Evolutionary conservation across 2,888 invertebrate genomes (phyloP), one percentile per base, ranked within the genome.

Genomic region (Rhodophaea formosa): DNA sequence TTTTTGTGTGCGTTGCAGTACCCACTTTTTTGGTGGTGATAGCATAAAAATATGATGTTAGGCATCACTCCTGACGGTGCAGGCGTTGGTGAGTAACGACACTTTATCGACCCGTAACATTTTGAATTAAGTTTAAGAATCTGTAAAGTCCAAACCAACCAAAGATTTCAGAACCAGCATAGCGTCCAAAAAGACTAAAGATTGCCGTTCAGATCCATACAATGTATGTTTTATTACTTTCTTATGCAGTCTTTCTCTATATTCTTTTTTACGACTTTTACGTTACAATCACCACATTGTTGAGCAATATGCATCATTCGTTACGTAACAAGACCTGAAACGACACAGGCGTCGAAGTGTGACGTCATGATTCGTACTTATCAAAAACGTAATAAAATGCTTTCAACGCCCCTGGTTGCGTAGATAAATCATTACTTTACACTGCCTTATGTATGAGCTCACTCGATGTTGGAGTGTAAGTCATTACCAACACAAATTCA

Each of bases 401-500:
- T n/a, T 12, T 39, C 39, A 39, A 39, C 39, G 39, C 39, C 39
- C 12, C 39, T 39, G 12, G n/a, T 12, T 6, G 39, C 39, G 39
- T 39, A 39, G 39, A 39, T 39, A 39, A 39, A 45, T 17, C 45
- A 16, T 16, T 17, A n/a, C 52, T 8, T 44, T 15, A 29, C 30
- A 44, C 17, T 42, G 3, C 39, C 42, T 42, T 42, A 51, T 51
- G 42, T 42, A 42, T 23, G 42, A 42, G 23, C 16, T 42, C 6
- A 32, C 16, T 15, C 23, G 23, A 23, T 23, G 32, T 51, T 16
- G 8, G 15, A 7, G 51, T 51, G 14, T 53, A 30, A 42, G 30
- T 56, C 47, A 56, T 56, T 56, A 47, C 35, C 35, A 35, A 32
- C 32, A 43, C 15, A 17, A 12, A 51, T 56, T 56, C 49, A 49